Base-by-base conservation (phyloP, 2,888 invertebrate species). In the Diarsia dahlii region DNA sequence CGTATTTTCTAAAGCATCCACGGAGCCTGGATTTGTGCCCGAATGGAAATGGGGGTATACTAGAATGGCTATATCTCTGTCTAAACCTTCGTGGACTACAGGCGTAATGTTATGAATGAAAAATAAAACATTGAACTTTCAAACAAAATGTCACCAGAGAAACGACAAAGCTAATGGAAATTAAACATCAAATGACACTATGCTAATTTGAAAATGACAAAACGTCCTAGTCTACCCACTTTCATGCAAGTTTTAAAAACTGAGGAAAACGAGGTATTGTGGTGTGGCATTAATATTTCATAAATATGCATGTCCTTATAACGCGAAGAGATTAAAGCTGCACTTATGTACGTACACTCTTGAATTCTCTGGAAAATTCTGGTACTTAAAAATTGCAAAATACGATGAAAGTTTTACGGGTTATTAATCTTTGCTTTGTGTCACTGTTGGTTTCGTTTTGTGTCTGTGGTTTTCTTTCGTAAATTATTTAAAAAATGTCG, bases 291-390 rank as follows among this genome's bases (percentile, higher is more conserved):
- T 80, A 84, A 84, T 85, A 79, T 76, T 82, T 74, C 76, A 84
- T 84, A 82, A 84, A 85, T 84, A 84, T 84, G 82, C 86, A 84
- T 85, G 71, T 34, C 63, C 28, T 56, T 4, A 18, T 60, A 82
- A 71, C 71, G 69, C 54, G 74, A 82, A 69, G 50, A 85, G 85
- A 82, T 85, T 85, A 84, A 78, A 69, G n/a, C 69, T 62, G 82
- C 74, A 81, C 85, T 82, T 84, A 76, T 82, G 73, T 71, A 15
- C 28, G 28, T 28, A 28, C 28, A 28, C 28, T 28, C 28, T 2
- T 39, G 20, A 54, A 34, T 48, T 34, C 23, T 45, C 18, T 63
- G 20, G n/a, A 20, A 23, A 39, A 63, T 13, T 63, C 39, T n/a
- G 68, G 52, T 68, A 28, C 71, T 82, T 68, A n/a, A 62, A 62